Base-by-base conservation (phyloP, 2,888 invertebrate genomes). In the Xanthia icteritia region DNA sequence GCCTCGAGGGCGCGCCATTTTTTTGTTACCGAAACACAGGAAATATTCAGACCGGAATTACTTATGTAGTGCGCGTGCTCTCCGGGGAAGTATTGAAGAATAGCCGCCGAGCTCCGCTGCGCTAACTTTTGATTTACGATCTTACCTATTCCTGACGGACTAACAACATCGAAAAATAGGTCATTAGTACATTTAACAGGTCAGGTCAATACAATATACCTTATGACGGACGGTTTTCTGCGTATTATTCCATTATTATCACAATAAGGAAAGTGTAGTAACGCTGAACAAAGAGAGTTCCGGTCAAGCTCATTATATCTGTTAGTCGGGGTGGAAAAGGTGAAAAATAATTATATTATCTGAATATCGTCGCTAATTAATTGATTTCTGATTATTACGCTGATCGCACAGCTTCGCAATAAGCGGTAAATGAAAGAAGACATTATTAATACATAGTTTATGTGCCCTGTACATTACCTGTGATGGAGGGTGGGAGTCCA, bases 41-140 rank as follows among this genome's bases (percentile, higher is more conserved):
- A 89, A 84, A 88, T 88, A 83, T 88, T 86, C 85, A 77, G 77
- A 79, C 74, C 77, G 75, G 74, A 81, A 83, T 85, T 87, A 86
- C 82, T 81, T 90, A 90, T 89, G 86, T 90, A 85, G 81, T 80
- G 73, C 84, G 82, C 91, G 89, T 82, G 70, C 73, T 73, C 86
- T 69, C 79, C 13, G 15, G 88, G 83, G 88, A 85, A 75, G 84
- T 88, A 88, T 88, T 84, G 87, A 86, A 79, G 85, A 85, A 89
- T 91, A 83, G 83, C 88, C 88, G 81, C 75, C 77, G 74, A 79
- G 82, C 80, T 75, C 76, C 77, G 68, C 67, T 76, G 77, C 64
- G 80, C 81, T 81, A 88, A 90, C 83, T 90, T 91, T 88, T 91
- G 89, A 91, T 91, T 90, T 91, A 91, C 82, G 88, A 78, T 64